Percentiles rank a stretch among this genome's conserved stretches.
Evolutionary conservation across 2,113 vertebrate species (phyloP).

Genomic region (Chaenogobius annularis): DNA sequence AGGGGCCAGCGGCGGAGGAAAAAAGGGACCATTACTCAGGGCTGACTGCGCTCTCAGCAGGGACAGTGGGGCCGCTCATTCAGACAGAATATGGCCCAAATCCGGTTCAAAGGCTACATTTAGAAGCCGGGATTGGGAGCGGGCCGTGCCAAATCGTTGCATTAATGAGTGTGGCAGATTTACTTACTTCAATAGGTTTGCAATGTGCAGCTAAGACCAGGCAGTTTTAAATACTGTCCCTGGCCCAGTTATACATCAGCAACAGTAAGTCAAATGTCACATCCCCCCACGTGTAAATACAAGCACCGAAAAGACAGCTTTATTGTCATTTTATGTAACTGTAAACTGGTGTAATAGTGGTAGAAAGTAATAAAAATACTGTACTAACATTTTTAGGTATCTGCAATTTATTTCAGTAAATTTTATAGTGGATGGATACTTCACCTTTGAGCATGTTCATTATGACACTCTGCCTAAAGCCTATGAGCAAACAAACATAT

Average conservation of each 20-base stretch:
- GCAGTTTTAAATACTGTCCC: conserved; percentile 4
- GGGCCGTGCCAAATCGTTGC: conserved; percentile 41
- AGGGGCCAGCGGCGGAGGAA: conserved; percentile 50
- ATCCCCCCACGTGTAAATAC: background rate
- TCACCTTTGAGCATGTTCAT: too few species aligned
- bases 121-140: conserved; percentile 20
- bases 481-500: too few species aligned
- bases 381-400: too few species aligned
- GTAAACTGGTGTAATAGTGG: too few species aligned
- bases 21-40: conserved; percentile 66
- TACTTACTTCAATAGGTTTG: background rate
- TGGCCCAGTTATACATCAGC: background rate
- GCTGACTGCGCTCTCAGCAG: conserved; percentile 55
- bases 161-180: conserved; percentile 30
- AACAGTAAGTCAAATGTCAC: background rate
- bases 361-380: too few species aligned
- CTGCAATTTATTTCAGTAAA: too few species aligned
- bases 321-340: too few species aligned
- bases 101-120: conserved; percentile 55
- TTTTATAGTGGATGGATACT: too few species aligned
- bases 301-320: too few species aligned
- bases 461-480: too few species aligned
- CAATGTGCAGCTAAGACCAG: background rate
- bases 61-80: conserved; percentile 60
- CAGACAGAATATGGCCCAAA: conserved; percentile 54